A percentile compares a stretch with the other conserved stretches of the same genome.
These are phyloP conservation scores for Pteronura brasiliensis DNA, from an alignment of 2,113 vertebrate species.

Conservation along the genomic window DNA sequence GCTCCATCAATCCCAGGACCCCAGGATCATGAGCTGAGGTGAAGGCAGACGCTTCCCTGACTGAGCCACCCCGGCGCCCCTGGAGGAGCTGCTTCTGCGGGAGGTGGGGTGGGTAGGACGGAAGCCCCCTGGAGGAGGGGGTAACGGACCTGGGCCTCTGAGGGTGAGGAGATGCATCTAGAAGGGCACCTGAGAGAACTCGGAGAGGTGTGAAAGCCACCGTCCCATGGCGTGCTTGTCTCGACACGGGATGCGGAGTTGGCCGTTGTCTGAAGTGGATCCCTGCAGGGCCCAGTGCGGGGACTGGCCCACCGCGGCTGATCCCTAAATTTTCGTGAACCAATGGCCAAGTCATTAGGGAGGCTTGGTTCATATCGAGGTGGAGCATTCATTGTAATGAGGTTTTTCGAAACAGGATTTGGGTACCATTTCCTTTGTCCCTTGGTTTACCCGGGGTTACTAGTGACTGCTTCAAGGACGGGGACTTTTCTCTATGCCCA, in stretches of 20 bases:
- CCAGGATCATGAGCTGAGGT: too few relatives aligned
- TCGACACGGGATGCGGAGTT: background rate
- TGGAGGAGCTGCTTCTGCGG: background rate
- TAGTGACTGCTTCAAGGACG: background rate
- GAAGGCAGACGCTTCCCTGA: too few relatives aligned
- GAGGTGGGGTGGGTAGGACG: background rate
- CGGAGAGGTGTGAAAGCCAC: background rate
- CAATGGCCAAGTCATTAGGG: background rate
- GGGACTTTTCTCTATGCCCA: background rate
- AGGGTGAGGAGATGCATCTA: too few relatives aligned
- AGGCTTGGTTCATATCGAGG: background rate
- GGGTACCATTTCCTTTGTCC: background rate
- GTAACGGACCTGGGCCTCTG: background rate
- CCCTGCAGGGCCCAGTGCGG: too few relatives aligned
- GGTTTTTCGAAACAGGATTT: background rate
- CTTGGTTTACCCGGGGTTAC: background rate
- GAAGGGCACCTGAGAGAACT: background rate
- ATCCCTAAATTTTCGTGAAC: background rate
- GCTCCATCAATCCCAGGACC: too few relatives aligned
- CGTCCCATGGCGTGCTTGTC: background rate
- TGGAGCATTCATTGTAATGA: background rate
- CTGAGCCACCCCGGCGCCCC: too few relatives aligned
- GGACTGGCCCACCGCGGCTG: background rate
- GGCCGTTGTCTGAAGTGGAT: background rate
- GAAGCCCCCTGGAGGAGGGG: background rate